These are phyloP conservation scores for Polydrusus cervinus DNA, from an alignment of 2,888 invertebrate genomes.

Conservation along the genomic window DNA sequence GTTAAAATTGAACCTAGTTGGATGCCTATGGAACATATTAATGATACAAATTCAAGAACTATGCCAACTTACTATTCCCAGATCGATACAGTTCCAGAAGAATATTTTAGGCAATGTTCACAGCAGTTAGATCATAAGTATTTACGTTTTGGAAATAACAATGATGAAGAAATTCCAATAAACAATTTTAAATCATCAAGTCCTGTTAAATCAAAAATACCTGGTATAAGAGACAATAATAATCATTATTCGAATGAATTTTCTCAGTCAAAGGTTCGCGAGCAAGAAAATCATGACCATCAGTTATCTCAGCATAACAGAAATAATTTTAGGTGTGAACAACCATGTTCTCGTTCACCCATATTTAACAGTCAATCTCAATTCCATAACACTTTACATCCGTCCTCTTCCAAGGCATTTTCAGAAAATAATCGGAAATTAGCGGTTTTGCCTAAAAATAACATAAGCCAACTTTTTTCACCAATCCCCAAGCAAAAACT, in stretches of 20 bases:
- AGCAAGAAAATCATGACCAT: background rate
- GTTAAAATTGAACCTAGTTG: background rate
- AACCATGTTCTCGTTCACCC: background rate
- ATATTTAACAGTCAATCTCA: background rate
- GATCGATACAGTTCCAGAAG: slow-evolving; percentile 1
- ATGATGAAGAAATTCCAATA: background rate
- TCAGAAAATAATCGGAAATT: background rate
- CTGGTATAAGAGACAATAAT: background rate
- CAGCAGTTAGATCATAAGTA: slow-evolving; percentile 2
- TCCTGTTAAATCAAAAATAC: background rate
- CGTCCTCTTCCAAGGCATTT: background rate
- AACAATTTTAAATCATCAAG: background rate
- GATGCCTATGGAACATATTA: background rate
- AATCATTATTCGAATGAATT: background rate
- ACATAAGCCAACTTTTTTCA: background rate
- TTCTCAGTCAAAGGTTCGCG: background rate
- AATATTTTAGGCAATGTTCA: slow-evolving; percentile 12
- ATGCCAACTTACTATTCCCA: background rate
- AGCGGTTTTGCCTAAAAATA: background rate
- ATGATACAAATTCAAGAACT: background rate
- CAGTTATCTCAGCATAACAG: background rate
- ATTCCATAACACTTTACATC: background rate
- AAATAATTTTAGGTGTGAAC: background rate
- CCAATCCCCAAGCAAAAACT: background rate
- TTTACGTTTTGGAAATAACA: slow-evolving; percentile 3